Evolutionary conservation across 2,797 vertebrate genomes (phyloP).

Genomic region (Urophycis tenuis): DNA sequence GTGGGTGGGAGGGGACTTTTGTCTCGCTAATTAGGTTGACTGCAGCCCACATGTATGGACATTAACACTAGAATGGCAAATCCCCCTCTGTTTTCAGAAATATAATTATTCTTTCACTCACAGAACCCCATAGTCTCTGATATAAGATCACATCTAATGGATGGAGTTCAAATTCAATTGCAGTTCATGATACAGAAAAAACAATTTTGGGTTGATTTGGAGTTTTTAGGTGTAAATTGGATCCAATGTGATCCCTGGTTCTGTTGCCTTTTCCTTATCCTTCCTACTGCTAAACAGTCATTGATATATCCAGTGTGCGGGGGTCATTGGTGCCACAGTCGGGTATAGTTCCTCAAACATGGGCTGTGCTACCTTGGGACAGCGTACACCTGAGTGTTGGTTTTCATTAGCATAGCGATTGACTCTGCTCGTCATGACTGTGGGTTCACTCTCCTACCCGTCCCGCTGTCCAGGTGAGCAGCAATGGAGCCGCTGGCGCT

Average conservation of each 20-base stretch:
- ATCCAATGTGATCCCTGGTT: neutral
- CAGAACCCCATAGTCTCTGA: neutral
- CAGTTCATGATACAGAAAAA: neutral
- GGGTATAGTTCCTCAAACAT: neutral
- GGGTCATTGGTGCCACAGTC: neutral
- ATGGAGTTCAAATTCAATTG: too few species aligned
- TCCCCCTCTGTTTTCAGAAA: neutral
- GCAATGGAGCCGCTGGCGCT: slow-evolving; percentile 75
- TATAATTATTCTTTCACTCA: neutral
- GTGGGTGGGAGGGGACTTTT: neutral
- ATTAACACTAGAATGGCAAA: neutral
- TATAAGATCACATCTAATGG: neutral
- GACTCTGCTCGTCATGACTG: neutral
- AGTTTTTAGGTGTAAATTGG: neutral
- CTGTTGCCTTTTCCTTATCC: neutral
- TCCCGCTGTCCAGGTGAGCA: slow-evolving; percentile 71
- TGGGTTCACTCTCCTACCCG: slow-evolving; percentile 3
- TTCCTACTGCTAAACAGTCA: neutral
- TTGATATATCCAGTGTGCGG: neutral
- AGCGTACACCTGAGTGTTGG: neutral
- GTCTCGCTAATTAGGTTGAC: slow-evolving; percentile 1
- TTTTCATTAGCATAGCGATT: slow-evolving; percentile 7
- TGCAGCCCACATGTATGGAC: neutral
- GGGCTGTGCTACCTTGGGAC: too few species aligned
- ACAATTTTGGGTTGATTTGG: neutral